Evolutionary conservation across 1,140 invertebrate species (phyloP).

Genomic region (Caenorhabditis brenneri): DNA sequence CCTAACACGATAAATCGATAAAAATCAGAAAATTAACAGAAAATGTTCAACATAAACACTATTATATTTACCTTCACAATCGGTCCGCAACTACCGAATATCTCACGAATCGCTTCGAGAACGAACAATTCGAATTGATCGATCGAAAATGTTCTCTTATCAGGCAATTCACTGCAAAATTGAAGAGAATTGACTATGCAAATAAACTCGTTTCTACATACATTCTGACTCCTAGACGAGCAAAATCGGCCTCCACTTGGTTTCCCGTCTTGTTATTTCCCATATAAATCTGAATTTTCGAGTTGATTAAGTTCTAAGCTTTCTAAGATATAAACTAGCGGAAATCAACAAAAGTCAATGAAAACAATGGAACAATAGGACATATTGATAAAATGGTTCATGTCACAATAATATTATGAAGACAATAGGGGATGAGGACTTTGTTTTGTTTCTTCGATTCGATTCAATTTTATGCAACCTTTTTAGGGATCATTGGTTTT

Average conservation of each 20-base stretch:
- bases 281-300: neutral
- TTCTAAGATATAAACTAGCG: neutral
- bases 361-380: neutral
- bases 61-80: conserved; percentile 36
- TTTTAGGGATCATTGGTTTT: neutral
- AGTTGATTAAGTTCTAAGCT: neutral
- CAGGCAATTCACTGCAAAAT: conserved; percentile 44
- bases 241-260: conserved; percentile 43
- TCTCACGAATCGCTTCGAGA: conserved; percentile 32
- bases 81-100: conserved; percentile 42
- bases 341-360: neutral
- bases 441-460: neutral
- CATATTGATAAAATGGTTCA: no score
- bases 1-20: no score
- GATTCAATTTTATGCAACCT: neutral
- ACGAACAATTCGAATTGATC: conserved; percentile 45
- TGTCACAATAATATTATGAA: neutral
- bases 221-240: conserved; percentile 47
- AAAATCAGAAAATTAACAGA: neutral
- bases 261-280: neutral
- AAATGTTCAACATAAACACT: neutral
- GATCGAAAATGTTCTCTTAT: neutral
- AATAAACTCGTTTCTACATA: neutral
- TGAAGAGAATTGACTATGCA: neutral
- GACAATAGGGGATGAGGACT: neutral